phyloP scores from a whole-genome alignment of 2,888 invertebrate genomes.

The Oligia latruncula region DNA sequence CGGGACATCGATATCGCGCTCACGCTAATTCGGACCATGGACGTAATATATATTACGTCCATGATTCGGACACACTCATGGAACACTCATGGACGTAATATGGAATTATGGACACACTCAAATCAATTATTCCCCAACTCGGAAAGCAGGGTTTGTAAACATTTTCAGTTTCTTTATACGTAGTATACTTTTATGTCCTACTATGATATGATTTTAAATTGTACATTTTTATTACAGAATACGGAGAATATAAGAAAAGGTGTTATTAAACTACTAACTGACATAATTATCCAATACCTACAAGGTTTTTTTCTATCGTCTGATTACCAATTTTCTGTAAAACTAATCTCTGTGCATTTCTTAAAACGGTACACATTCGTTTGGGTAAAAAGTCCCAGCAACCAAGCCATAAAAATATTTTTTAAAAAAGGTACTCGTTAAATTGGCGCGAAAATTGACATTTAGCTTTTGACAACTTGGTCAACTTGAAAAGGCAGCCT shows the following conservation, averaged over 20 bases:
- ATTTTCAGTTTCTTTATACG: neutral
- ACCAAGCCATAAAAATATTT: too few species aligned
- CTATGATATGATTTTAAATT: neutral
- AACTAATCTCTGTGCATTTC: neutral
- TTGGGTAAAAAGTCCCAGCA: too few species aligned
- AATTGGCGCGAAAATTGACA: slow-evolving; percentile 42
- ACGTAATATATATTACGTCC: too few species aligned
- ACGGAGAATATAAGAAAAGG: neutral
- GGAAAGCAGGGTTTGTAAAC: neutral
- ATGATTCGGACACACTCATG: too few species aligned
- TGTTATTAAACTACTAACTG: neutral
- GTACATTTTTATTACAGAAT: neutral
- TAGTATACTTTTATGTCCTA: neutral
- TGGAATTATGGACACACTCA: too few species aligned
- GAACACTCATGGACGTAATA: too few species aligned
- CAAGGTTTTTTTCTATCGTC: neutral
- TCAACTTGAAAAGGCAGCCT: neutral
- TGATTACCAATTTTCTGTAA: neutral
- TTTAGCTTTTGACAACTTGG: neutral
- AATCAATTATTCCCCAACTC: too few species aligned
- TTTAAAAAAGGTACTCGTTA: too few species aligned
- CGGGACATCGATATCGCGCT: too few species aligned
- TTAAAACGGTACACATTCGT: neutral
- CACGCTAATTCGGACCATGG: too few species aligned
- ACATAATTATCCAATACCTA: neutral